Conservation (phyloP, 1,140 invertebrate species). For the Lasioglossum albipes region DNA sequence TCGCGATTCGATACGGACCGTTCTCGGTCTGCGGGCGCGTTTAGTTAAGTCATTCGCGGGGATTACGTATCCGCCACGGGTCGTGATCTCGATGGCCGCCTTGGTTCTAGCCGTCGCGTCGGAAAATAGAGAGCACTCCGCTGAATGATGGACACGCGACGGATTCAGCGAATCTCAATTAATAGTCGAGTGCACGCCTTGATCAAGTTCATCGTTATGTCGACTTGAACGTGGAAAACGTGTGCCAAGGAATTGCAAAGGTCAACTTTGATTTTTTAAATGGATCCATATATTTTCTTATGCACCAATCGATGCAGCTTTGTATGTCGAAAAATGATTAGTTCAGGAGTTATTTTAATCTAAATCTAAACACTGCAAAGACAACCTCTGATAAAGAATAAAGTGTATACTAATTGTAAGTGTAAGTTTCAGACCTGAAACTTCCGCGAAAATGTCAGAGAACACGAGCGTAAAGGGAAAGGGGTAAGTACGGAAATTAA, state of each 20-base stretch:
- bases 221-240: not conserved
- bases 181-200: not conserved
- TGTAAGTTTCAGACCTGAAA: not conserved
- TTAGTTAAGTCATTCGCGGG: conserved; percentile 73
- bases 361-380: too few species aligned
- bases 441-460: not conserved
- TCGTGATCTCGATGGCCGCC: conserved; percentile 49
- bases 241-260: too few species aligned
- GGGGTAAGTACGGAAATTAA: conserved; percentile 7
- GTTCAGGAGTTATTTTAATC: too few species aligned
- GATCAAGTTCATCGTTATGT: not conserved
- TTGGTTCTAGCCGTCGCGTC: not conserved
- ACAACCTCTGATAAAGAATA: too few species aligned
- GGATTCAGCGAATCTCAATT: conserved; percentile 16
- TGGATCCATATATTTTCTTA: too few species aligned
- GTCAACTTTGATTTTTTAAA: too few species aligned
- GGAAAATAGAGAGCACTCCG: conserved; percentile 44
- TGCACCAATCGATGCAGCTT: too few species aligned
- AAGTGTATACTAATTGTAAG: too few species aligned
- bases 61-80: conserved; percentile 70
- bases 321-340: too few species aligned
- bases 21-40: conserved; percentile 67
- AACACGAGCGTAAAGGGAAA: not conserved
- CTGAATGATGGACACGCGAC: not conserved
- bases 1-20: conserved; percentile 65